Percentiles rank a stretch among this genome's conserved stretches.
Conservation (phyloP, 2,888 invertebrate genomes). For the Sphaerophoria rueppellii region DNA sequence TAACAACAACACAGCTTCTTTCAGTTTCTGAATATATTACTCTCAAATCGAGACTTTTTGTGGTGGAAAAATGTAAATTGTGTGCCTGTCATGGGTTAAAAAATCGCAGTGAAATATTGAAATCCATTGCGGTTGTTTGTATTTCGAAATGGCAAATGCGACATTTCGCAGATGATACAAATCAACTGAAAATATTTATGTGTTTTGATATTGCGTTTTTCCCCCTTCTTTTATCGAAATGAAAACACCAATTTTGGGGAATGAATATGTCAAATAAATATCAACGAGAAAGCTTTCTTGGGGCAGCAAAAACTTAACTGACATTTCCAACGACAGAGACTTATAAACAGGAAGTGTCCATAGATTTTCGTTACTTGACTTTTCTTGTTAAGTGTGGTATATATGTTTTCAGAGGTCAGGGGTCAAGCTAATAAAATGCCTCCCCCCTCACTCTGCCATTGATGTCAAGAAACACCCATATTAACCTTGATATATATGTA, state of each 20-base stretch:
- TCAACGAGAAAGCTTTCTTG: background rate
- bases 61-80: no score
- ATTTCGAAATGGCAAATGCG: conserved; percentile 4
- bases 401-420: no score
- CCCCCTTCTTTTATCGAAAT: background rate
- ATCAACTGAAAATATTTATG: conserved; percentile 1
- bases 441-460: no score
- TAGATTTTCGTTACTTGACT: conserved; percentile 26
- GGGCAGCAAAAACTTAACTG: background rate
- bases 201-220: background rate
- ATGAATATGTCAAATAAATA: background rate
- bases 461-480: no score
- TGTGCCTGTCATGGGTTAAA: background rate
- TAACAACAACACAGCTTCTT: background rate
- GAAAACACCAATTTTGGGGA: background rate
- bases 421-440: no score
- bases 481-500: no score
- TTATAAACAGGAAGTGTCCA: background rate
- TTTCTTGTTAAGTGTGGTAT: background rate
- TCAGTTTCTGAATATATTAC: conserved; percentile 25
- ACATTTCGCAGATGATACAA: conserved; percentile 28
- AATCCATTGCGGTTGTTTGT: conserved; percentile 23
- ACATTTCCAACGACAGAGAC: background rate
- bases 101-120: conserved; percentile 9
- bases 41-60: no score